Conservation (phyloP, 2,113 vertebrate species). For the Cygnus atratus region DNA sequence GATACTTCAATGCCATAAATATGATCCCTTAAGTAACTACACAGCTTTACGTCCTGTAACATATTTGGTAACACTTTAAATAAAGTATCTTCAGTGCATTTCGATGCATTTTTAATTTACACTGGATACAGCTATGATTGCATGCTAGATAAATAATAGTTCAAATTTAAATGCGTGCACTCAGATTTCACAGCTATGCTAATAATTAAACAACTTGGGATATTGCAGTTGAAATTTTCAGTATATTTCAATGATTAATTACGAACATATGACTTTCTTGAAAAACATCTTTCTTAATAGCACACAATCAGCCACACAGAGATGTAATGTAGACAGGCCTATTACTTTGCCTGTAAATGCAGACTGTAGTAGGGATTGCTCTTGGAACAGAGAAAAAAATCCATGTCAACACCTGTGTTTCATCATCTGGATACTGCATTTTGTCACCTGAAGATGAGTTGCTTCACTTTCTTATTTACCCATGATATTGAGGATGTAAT, state of each 20-base stretch:
- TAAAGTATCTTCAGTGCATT: constrained; percentile 43
- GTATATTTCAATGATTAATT: constrained; percentile 34
- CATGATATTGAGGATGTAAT: not conserved
- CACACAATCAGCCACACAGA: not conserved
- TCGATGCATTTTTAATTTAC: constrained; percentile 48
- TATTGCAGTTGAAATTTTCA: not conserved
- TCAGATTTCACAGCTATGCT: not conserved
- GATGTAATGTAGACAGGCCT: fast-evolving
- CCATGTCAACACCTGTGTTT: not conserved
- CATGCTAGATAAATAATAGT: constrained; percentile 29
- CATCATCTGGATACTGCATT: not conserved
- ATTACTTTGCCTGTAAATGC: not conserved
- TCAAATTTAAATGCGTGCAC: constrained; percentile 32
- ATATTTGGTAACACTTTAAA: constrained; percentile 60
- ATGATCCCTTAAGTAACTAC: constrained; percentile 61
- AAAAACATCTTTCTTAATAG: not conserved
- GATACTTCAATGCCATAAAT: constrained; percentile 51
- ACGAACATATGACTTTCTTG: not conserved
- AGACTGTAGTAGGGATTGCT: not conserved
- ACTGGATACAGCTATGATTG: constrained; percentile 13
- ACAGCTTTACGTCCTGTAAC: constrained; percentile 56
- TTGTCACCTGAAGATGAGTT: not conserved
- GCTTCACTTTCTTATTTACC: not conserved
- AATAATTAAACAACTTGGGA: constrained; percentile 43
- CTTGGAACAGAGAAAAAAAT: not conserved